Evolutionary conservation across 2,888 invertebrate genomes (phyloP), one percentile per base, ranked within the genome.

Genomic region (Brenthis ino): DNA sequence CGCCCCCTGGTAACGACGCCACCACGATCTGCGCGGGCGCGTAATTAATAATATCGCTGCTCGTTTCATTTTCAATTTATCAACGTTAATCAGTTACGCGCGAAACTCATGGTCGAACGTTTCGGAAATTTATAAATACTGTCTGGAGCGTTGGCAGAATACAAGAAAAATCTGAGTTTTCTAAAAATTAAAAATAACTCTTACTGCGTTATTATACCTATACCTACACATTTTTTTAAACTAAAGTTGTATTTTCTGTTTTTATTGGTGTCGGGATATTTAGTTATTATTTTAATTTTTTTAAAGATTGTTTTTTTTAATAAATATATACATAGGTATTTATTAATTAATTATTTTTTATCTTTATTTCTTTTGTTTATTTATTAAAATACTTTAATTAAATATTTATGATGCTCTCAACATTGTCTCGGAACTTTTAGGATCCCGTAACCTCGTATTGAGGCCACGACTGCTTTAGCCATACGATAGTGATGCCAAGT

Each of bases 351-450:
- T 43, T 43, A 11, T 43, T 43, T 43, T 43, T 11, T 11, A 8
- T 43, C 11, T 43, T 43, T 43, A 11, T 43, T 11, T 43, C 37
- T 11, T 43, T 43, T 43, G 8, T 43, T 11, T 11, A 43, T 43
- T 43, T 3, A 11, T 11, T n/a, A n/a, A 2, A 57, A 37, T 65
- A 64, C 67, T 74, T 74, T 76, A 77, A 77, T 78, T 77, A 75
- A 77, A 72, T 65, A 53, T 56, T 20, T 53, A 43, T 37, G 69
- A 71, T 70, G 65, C 71, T 76, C 76, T 78, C 83, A 79, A 82
- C 82, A 80, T 79, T 74, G 77, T 64, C 55, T 60, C 20, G 50
- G 77, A 77, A 82, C 85, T 86, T 86, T 86, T 82, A 43, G 37
- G 37, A 43, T 43, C 37, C 37, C 11, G 8, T 43, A 43, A 43